phyloP scores from a whole-genome alignment of 1,140 invertebrate genomes.

The Macrotrachela quadricornifera region DNA sequence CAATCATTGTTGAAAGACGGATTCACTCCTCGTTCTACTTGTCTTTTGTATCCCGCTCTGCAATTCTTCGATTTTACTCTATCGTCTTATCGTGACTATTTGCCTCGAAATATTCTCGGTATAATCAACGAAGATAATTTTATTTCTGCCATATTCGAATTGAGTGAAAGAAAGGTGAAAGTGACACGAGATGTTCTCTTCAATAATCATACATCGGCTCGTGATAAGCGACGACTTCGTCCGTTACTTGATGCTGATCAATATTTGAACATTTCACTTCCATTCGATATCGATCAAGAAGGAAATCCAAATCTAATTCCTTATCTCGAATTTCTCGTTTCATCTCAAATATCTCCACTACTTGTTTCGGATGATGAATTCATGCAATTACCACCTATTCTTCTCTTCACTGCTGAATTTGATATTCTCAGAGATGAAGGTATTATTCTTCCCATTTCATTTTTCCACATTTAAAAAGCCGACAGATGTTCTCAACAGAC shows the following conservation, averaged over 20 bases:
- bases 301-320: background rate
- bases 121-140: slow-evolving; percentile 4
- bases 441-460: background rate
- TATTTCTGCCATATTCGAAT: slow-evolving; percentile 1
- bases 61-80: slow-evolving; percentile 9
- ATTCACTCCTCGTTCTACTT: background rate
- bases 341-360: background rate
- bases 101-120: slow-evolving; percentile 1
- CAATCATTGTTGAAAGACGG: background rate
- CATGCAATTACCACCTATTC: background rate
- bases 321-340: background rate
- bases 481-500: too few relatives aligned
- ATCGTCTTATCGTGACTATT: slow-evolving; percentile 2
- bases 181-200: background rate
- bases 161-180: background rate
- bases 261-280: background rate
- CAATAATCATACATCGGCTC: slow-evolving; percentile 1
- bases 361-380: slow-evolving; percentile 1
- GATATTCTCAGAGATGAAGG: slow-evolving; percentile 7
- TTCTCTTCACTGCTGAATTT: slow-evolving; percentile 1
- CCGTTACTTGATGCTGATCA: background rate
- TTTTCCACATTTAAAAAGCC: too few relatives aligned
- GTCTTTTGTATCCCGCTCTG: slow-evolving; percentile 4
- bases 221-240: background rate
- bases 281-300: background rate